These are phyloP conservation scores for Drosophila prostipennis DNA, from an alignment of 2,888 invertebrate species.

Conservation along the genomic window DNA sequence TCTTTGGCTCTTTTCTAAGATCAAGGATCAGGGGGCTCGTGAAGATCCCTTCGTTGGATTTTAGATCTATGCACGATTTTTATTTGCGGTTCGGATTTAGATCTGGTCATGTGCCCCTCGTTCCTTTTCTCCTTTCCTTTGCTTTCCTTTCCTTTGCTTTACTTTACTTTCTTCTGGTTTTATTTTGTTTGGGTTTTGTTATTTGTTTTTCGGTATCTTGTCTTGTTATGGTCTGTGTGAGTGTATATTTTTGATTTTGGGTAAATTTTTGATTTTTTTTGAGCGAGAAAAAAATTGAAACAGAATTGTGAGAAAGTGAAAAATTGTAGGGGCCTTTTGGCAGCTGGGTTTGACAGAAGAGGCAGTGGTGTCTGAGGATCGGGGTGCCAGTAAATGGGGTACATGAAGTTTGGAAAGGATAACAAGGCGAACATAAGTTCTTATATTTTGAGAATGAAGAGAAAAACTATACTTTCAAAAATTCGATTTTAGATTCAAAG, in stretches of 20 bases:
- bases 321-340: slow-evolving; percentile 28
- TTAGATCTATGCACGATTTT: background rate
- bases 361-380: slow-evolving; percentile 36
- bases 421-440: too few species aligned
- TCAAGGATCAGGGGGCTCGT: background rate
- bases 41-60: too few species aligned
- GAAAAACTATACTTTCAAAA: too few species aligned
- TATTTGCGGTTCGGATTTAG: background rate
- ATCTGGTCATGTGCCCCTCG: background rate
- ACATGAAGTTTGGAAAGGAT: too few species aligned
- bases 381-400: background rate
- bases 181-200: slow-evolving; percentile 1
- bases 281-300: slow-evolving; percentile 57
- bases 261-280: slow-evolving; percentile 41
- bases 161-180: background rate
- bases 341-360: slow-evolving; percentile 32
- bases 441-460: too few species aligned
- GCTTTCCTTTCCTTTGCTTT: background rate
- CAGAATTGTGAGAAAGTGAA: slow-evolving; percentile 51
- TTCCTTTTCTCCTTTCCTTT: background rate
- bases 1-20: background rate
- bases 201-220: slow-evolving; percentile 12
- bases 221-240: slow-evolving; percentile 43
- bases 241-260: slow-evolving; percentile 55
- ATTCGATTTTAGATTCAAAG: too few species aligned